Percentiles rank a stretch among this genome's conserved stretches.
These are phyloP conservation scores for Neogobius melanostomus DNA, from an alignment of 2,113 vertebrate genomes.

Conservation along the genomic window DNA sequence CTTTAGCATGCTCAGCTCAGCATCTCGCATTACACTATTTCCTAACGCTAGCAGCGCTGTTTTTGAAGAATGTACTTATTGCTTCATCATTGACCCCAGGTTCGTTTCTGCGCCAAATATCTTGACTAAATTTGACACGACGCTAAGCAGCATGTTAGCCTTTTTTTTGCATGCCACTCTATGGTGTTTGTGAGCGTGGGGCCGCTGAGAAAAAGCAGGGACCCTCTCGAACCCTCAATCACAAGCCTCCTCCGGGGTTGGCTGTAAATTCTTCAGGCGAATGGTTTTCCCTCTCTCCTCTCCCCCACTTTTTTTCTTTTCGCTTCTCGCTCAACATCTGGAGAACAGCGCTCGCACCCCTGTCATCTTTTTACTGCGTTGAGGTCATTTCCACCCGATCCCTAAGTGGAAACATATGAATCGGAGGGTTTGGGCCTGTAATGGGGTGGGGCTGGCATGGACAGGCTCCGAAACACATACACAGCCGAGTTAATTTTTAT, in stretches of 20 bases:
- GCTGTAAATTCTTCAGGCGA: slow-evolving; percentile 78
- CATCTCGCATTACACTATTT: neutral
- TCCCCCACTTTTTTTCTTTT: slow-evolving; percentile 38
- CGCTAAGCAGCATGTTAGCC: slow-evolving; percentile 9
- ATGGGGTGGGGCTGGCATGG: slow-evolving; percentile 74
- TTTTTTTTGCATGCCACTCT: slow-evolving; percentile 5
- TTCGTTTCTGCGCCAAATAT: neutral
- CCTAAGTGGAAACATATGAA: slow-evolving; percentile 79
- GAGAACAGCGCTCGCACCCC: slow-evolving; percentile 76
- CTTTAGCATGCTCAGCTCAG: neutral
- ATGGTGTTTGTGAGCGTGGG: slow-evolving; percentile 14
- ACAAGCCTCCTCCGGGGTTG: slow-evolving; percentile 72
- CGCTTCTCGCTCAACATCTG: slow-evolving; percentile 72
- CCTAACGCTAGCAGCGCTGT: neutral
- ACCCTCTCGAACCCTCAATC: slow-evolving; percentile 75
- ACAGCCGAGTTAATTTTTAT: slow-evolving; percentile 19
- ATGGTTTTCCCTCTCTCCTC: slow-evolving; percentile 71
- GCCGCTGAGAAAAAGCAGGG: slow-evolving; percentile 68
- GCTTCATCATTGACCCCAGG: neutral
- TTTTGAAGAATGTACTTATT: neutral
- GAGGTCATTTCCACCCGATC: slow-evolving; percentile 81
- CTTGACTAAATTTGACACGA: neutral
- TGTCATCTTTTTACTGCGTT: slow-evolving; percentile 79
- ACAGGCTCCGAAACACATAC: slow-evolving; percentile 57
- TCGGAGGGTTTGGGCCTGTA: slow-evolving; percentile 64